phyloP scores from a whole-genome alignment of 2,113 vertebrate species.

The Crypturellus undulatus region DNA sequence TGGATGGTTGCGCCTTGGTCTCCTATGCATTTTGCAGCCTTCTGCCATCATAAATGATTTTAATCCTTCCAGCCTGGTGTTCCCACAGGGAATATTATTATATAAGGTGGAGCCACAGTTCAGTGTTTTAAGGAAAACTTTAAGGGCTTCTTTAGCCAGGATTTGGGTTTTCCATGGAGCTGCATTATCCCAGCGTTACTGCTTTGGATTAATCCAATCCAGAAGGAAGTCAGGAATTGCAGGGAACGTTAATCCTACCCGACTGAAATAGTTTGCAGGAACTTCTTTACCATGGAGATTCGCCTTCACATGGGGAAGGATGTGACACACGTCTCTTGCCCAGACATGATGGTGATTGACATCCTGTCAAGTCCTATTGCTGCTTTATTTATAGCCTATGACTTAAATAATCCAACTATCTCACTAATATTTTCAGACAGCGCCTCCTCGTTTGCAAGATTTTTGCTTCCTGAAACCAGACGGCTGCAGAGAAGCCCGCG shows the following conservation, averaged over 20 bases:
- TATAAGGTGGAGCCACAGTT: background rate
- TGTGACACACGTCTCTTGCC: background rate
- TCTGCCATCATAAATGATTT: background rate
- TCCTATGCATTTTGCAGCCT: background rate
- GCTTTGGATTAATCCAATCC: background rate
- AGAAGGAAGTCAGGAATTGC: background rate
- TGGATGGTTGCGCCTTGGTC: background rate
- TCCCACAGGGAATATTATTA: background rate
- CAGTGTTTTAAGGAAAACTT: background rate
- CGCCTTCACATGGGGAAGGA: background rate
- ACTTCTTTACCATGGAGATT: background rate
- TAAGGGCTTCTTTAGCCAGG: background rate
- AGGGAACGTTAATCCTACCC: background rate
- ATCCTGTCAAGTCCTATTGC: conserved; percentile 37
- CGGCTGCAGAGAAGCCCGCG: background rate
- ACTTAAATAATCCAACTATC: background rate
- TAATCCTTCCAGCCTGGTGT: background rate
- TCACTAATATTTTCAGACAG: conserved; percentile 49
- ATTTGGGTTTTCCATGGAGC: background rate
- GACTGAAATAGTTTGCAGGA: background rate
- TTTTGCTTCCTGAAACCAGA: background rate
- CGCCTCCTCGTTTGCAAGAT: conserved; percentile 16
- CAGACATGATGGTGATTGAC: conserved; percentile 34
- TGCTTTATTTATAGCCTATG: background rate
- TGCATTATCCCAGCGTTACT: background rate